Conservation (phyloP, 2,113 vertebrate genomes). For the Proteles cristata region DNA sequence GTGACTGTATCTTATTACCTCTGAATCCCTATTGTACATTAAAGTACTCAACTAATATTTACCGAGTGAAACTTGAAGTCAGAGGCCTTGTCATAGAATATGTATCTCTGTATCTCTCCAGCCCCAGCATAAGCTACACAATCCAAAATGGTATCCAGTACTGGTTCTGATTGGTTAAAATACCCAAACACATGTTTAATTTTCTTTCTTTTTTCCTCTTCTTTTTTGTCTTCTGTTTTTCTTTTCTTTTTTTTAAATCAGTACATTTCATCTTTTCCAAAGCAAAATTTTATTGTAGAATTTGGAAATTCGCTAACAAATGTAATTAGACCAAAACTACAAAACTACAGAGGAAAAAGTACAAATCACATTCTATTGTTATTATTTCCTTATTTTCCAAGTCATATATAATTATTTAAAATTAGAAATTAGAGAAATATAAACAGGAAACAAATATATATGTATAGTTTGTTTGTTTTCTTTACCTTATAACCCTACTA, state of each 20-base stretch:
- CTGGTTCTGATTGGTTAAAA: constrained; percentile 4
- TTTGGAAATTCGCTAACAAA: constrained; percentile 20
- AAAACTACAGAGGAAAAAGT: constrained; percentile 28
- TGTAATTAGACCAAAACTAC: constrained; percentile 32
- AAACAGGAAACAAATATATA: neutral
- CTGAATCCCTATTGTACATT: neutral
- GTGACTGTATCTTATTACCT: neutral
- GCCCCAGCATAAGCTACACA: neutral
- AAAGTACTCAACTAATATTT: neutral
- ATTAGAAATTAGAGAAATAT: neutral
- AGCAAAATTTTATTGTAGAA: neutral
- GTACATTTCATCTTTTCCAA: constrained; percentile 26
- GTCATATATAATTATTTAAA: neutral
- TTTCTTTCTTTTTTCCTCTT: neutral
- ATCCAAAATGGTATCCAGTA: neutral
- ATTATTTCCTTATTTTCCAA: constrained; percentile 37
- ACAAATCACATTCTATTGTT: neutral
- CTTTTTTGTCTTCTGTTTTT: neutral
- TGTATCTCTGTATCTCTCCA: neutral
- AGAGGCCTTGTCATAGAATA: neutral
- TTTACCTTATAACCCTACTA: neutral
- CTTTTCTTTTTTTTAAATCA: neutral
- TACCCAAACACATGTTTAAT: neutral
- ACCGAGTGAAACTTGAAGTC: constrained; percentile 37
- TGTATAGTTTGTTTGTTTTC: too few relatives aligned